Evolutionary conservation across 1,140 invertebrate genomes (phyloP).

Genomic region (Drosophila nannoptera): DNA sequence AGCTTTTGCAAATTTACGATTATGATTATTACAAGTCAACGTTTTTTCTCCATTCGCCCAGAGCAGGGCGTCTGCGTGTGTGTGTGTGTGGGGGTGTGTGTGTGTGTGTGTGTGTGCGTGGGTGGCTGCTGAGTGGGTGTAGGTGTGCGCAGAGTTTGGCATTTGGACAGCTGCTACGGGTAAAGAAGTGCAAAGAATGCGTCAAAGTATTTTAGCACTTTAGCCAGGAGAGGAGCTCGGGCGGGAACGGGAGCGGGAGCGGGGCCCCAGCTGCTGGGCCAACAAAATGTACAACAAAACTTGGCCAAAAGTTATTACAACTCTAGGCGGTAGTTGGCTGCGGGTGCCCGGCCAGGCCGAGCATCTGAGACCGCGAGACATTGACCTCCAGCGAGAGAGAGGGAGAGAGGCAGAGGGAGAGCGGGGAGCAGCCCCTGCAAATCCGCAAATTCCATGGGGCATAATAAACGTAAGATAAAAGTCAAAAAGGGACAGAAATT

Average conservation of each 20-base stretch:
- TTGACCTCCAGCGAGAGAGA: slow-evolving; percentile 51
- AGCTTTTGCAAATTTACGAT: slow-evolving; percentile 78
- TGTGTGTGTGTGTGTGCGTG: too few species aligned
- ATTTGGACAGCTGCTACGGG: slow-evolving; percentile 62
- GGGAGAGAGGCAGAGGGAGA: neutral
- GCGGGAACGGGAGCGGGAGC: neutral
- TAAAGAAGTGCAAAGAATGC: slow-evolving; percentile 68
- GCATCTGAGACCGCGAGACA: slow-evolving; percentile 21
- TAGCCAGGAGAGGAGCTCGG: slow-evolving; percentile 1
- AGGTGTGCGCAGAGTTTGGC: slow-evolving; percentile 37
- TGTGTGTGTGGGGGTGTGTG: slow-evolving; percentile 28
- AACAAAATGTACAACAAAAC: slow-evolving; percentile 60
- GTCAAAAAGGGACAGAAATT: slow-evolving; percentile 78
- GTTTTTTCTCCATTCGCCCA: slow-evolving; percentile 35
- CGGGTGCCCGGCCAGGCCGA: neutral
- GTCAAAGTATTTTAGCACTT: slow-evolving; percentile 71
- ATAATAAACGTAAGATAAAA: slow-evolving; percentile 78
- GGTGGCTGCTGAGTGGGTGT: slow-evolving; percentile 13
- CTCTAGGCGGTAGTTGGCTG: slow-evolving; percentile 41
- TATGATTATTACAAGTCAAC: slow-evolving; percentile 79
- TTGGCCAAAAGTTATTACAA: slow-evolving; percentile 74
- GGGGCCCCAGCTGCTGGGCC: slow-evolving; percentile 28
- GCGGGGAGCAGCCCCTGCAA: slow-evolving; percentile 46
- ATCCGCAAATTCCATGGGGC: slow-evolving; percentile 74
- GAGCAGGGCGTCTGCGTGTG: slow-evolving; percentile 37